Evolutionary conservation across 2,113 vertebrate species (phyloP).

Genomic region (Myrmophylax atrothorax): DNA sequence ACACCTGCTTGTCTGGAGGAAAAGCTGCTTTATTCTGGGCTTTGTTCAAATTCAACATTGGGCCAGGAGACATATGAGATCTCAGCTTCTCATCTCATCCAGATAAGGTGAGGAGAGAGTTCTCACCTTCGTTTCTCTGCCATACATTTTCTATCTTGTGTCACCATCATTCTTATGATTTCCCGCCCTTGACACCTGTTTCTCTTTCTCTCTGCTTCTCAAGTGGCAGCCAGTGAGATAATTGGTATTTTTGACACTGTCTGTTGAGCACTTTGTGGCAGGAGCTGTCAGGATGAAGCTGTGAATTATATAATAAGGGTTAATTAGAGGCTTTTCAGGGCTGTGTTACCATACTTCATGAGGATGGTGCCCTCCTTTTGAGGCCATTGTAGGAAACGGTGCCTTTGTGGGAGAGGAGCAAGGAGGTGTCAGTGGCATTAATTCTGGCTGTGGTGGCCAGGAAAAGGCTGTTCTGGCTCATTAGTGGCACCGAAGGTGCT

Average conservation of each 20-base stretch:
- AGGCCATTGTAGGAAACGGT: not conserved
- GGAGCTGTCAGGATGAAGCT: constrained; percentile 12
- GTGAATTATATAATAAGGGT: constrained; percentile 46
- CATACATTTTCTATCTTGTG: not conserved
- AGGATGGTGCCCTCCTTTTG: not conserved
- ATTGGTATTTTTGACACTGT: constrained; percentile 45
- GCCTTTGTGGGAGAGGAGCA: not conserved
- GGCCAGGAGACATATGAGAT: not conserved
- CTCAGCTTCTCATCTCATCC: not conserved
- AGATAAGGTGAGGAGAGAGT: not conserved
- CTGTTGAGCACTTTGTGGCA: constrained; percentile 28
- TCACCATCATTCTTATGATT: not conserved
- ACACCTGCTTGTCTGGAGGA: not conserved
- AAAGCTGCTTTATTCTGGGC: not conserved
- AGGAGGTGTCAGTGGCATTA: not conserved
- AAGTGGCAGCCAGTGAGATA: constrained; percentile 29
- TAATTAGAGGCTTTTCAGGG: constrained; percentile 52
- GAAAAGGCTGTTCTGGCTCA: not conserved
- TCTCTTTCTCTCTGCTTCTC: not conserved
- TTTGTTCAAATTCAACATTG: not conserved
- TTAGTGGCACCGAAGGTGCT: not conserved
- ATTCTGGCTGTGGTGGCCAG: not conserved
- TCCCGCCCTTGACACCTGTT: not conserved
- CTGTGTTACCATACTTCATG: not conserved
- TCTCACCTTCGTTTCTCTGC: not conserved